Base-by-base conservation (phyloP, 2,797 vertebrate species). In the Delichon dasypus region DNA sequence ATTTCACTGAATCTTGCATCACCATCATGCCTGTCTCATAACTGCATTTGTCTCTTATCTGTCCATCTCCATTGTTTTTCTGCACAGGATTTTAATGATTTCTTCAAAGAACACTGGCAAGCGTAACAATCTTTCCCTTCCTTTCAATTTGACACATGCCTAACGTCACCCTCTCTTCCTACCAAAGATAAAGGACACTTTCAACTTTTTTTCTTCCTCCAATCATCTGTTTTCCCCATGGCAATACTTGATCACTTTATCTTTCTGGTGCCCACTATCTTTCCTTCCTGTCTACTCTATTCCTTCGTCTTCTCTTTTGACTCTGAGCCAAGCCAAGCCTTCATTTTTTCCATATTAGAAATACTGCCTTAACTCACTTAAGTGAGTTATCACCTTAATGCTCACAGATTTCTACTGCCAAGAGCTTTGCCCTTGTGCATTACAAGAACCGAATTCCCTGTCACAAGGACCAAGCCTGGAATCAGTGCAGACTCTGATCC, bases 81-180 rank as follows among this genome's bases (percentile, higher is more conserved):
- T 89, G 72, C 48, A 47, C 22, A 57, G 47, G 64, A 79, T 85
- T 92, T 84, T 78, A 94, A 92, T 32, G 25, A 91, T 93, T 89
- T 88, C 40, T 85, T 89, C 87, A 74, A 91, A 94, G 79, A 93
- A 72, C 32, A 11, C 47, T 48, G 50, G 78, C 40, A 88, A 93
- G 82, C 11, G 1, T 40, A 90, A 89, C 44, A 61, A 72, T 80
- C 61, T 76, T 74, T 27, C 65, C 65, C 50, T 66, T 76, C 54
- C 81, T 70, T 92, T 88, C 71, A 34, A 65, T 80, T 19, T 74
- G 58, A 87, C 34, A 36, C 57, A 83, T 80, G 50, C 1, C 2
- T 87, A 68, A 74, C 8, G 45, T 72, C 89, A 88, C 18, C 7
- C 38, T 72, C 58, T 54, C 77, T 54, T 80, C 72, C 79, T n/a